Evolutionary conservation across 2,888 invertebrate genomes (phyloP).

Genomic region (Yponomeuta evonymella): DNA sequence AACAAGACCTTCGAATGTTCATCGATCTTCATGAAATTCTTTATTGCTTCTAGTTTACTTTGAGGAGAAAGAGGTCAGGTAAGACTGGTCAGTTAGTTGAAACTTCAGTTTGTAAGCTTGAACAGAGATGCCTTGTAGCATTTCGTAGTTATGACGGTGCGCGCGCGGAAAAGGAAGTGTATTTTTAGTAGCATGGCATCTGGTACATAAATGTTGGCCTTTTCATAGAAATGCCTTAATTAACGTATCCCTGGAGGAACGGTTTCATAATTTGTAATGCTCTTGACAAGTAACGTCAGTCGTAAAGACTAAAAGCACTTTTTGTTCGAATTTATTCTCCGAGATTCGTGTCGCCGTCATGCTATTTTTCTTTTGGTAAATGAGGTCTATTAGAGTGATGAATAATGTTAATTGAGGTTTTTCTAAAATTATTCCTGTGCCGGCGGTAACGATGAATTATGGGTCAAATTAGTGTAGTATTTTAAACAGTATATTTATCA

Average conservation of each 20-base stretch:
- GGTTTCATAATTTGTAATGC: constrained; percentile 50
- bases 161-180: constrained; percentile 69
- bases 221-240: constrained; percentile 68
- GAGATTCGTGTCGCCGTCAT: not conserved
- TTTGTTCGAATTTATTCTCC: constrained; percentile 12
- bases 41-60: not conserved
- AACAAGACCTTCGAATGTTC: constrained; percentile 44
- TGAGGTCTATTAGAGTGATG: constrained; percentile 10
- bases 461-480: not conserved
- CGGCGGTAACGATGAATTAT: not conserved
- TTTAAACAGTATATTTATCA: not conserved
- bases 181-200: constrained; percentile 69
- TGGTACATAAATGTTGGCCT: constrained; percentile 51
- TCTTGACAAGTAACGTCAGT: constrained; percentile 10
- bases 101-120: constrained; percentile 58
- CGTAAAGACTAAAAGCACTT: constrained; percentile 12
- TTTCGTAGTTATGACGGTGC: constrained; percentile 66
- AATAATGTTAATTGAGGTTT: constrained; percentile 12
- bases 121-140: constrained; percentile 55
- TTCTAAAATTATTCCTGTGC: not conserved
- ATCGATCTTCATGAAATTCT: constrained; percentile 32
- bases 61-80: constrained; percentile 32
- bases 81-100: constrained; percentile 42
- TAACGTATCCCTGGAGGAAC: constrained; percentile 58
- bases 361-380: not conserved